Base-by-base conservation (phyloP, 2,888 invertebrate genomes). In the Stenchaetothrips biformis region DNA sequence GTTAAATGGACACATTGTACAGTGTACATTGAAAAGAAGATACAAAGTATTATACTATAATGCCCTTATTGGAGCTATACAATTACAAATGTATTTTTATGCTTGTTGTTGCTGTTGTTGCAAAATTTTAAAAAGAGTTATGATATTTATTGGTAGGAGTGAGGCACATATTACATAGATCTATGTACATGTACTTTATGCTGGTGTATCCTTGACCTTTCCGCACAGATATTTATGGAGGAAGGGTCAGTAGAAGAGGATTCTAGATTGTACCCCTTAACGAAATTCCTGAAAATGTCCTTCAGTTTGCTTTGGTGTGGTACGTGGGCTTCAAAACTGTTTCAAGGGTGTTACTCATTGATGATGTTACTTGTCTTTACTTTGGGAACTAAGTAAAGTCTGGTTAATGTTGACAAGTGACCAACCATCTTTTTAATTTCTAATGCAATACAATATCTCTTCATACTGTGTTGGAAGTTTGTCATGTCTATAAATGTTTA, bases 381-480 rank as follows among this genome's bases (percentile, higher is more conserved):
- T 37, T 37, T 37, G 37, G 37, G 37, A 37, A 37, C 37, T 1
- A 78, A 21, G 9, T 18, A 27, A 6, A 18, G 62, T 81, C n/a
- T 80, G 2, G 21, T 80, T 21, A 80, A 79, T 81, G 80, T 78
- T 74, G 78, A 78, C 78, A 27, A 59, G 74, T 80, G 48, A 79
- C 74, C 18, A 62, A 78, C n/a, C 48, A 53, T 81, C 78, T 77
- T 78, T 77, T 80, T 81, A 80, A 80, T 79, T 79, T 78, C 21
- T 78, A 27, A 77, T 79, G 79, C 80, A 80, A 80, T 81, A 79
- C 21, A 21, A 11, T 59, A 47, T 27, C 53, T 78, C 47, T 80
- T 48, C 47, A 48, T 80, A 37, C 7, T 13, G n/a, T 79, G 25
- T 3, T 7, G 18, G 62, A 37, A 37, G 37, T 37, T 37, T 37